Percentiles rank a stretch among this genome's conserved stretches.
Conservation (phyloP, 2,888 invertebrate species). For the Metalampra italica region DNA sequence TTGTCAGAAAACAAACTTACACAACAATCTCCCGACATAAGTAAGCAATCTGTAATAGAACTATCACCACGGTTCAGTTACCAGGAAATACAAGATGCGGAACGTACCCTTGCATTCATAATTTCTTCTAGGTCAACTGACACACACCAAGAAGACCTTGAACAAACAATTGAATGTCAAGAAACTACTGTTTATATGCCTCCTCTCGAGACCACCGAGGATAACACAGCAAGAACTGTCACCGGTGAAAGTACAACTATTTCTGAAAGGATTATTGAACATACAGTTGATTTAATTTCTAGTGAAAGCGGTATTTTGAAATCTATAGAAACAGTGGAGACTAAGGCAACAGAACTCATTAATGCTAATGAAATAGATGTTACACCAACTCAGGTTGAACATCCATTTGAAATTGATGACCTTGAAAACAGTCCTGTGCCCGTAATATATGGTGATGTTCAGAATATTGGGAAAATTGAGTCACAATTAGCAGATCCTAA, state of each 20-base stretch:
- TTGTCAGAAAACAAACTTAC: not conserved
- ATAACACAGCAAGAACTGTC: not conserved
- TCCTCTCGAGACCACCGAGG: no score
- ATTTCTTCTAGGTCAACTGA: conserved; percentile 7
- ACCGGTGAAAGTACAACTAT: no score
- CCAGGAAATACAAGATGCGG: conserved; percentile 45
- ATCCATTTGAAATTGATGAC: conserved; percentile 44
- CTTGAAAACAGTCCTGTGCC: conserved; percentile 37
- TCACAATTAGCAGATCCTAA: no score
- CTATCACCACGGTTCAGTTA: conserved; percentile 29
- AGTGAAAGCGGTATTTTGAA: no score
- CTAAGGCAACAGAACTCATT: not conserved
- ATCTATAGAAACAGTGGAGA: conserved; percentile 12
- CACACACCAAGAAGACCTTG: not conserved
- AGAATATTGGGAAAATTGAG: no score
- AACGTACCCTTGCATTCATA: conserved; percentile 22
- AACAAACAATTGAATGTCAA: not conserved
- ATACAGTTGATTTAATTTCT: no score
- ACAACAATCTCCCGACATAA: not conserved
- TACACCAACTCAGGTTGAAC: conserved; percentile 20
- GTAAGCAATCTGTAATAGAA: not conserved
- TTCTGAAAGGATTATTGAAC: no score
- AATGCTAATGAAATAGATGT: not conserved
- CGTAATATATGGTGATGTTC: conserved; percentile 30
- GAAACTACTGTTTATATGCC: no score